These are phyloP conservation scores for Leptodactylus fuscus DNA, from an alignment of 2,113 vertebrate genomes.

Conservation along the genomic window DNA sequence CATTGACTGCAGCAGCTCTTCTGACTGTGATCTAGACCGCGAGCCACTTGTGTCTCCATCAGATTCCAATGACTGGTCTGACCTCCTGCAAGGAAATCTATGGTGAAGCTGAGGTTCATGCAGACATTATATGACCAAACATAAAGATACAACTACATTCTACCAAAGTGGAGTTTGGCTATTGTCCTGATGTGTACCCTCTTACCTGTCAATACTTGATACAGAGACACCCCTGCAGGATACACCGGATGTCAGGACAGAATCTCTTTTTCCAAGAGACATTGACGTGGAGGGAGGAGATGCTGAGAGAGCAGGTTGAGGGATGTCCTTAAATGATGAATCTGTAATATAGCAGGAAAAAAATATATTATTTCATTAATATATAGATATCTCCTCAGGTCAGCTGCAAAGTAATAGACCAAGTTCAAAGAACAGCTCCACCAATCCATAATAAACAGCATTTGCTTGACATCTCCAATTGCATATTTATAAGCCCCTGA, in stretches of 20 bases:
- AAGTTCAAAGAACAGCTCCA: not conserved
- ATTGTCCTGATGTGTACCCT: too few species aligned
- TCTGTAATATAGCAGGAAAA: conserved; percentile 69
- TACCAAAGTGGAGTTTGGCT: too few species aligned
- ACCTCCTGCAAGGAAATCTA: conserved; percentile 63
- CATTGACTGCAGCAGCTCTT: conserved; percentile 79
- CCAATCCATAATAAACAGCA: too few species aligned
- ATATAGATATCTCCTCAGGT: too few species aligned
- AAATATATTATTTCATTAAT: not conserved
- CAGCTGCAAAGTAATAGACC: too few species aligned
- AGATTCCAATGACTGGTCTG: conserved; percentile 71
- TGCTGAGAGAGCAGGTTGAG: conserved; percentile 63
- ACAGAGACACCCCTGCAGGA: conserved; percentile 78
- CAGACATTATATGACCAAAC: too few species aligned
- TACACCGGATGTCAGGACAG: conserved; percentile 59
- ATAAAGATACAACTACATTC: too few species aligned
- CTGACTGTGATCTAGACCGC: conserved; percentile 78
- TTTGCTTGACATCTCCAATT: too few species aligned
- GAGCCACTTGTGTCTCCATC: conserved; percentile 74
- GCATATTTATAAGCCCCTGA: too few species aligned
- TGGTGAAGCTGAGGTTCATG: too few species aligned
- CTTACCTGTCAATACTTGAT: conserved; percentile 79
- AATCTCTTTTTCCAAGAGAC: conserved; percentile 78
- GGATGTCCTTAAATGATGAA: conserved; percentile 81
- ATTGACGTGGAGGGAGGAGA: conserved; percentile 74